Evolutionary conservation across 92 coral and sea anemone species (phyloP).

Genomic region (Epizoanthus scotinus): DNA sequence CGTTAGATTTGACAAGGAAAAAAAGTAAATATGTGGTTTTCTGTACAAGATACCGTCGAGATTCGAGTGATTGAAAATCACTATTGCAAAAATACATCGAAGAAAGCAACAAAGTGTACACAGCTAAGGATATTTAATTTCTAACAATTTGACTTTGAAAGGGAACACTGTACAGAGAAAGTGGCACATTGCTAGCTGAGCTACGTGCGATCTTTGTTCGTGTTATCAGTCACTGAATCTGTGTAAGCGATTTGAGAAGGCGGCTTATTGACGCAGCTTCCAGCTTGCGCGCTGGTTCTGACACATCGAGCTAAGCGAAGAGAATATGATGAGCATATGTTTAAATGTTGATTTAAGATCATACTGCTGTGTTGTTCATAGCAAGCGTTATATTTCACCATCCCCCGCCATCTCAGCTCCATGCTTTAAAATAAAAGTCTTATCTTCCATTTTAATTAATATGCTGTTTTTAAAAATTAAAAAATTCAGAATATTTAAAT

Average conservation of each 20-base stretch:
- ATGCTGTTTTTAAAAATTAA: too few species aligned
- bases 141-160: background rate
- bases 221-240: too few species aligned
- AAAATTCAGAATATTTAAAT: too few species aligned
- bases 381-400: conserved; percentile 18
- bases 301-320: conserved; percentile 15
- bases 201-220: background rate
- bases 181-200: background rate
- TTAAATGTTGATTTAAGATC: conserved; percentile 29
- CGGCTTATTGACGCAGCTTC: conserved; percentile 26
- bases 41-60: too few species aligned
- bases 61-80: too few species aligned
- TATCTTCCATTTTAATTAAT: too few species aligned
- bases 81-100: too few species aligned
- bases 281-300: conserved; percentile 18
- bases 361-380: background rate
- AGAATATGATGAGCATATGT: conserved; percentile 42
- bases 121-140: background rate
- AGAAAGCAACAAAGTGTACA: background rate
- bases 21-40: conserved; percentile 9
- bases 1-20: conserved; percentile 32
- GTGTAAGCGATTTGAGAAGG: background rate
- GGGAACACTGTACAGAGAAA: background rate
- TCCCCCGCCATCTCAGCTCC: background rate
- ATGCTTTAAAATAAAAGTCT: too few species aligned